These are phyloP conservation scores for Motacilla tschutschensis DNA, from an alignment of 2,113 vertebrate species.

Conservation along the genomic window DNA sequence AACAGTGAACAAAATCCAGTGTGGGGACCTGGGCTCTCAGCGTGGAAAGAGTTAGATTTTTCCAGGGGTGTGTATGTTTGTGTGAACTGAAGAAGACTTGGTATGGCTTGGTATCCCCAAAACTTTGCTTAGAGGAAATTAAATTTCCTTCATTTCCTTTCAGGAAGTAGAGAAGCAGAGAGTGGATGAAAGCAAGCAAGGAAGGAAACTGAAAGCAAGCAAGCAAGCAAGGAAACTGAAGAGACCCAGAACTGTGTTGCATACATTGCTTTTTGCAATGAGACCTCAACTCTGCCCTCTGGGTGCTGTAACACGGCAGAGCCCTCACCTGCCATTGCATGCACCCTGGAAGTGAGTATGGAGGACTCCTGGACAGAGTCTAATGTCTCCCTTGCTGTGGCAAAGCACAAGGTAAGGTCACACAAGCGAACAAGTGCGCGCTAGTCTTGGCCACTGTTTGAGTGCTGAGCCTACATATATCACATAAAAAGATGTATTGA, in stretches of 20 bases:
- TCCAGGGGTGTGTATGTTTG: rapidly evolving
- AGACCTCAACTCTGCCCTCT: background rate
- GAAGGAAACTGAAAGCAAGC: background rate
- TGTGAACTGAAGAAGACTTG: background rate
- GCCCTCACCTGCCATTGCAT: background rate
- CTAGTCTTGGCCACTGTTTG: background rate
- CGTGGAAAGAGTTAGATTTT: background rate
- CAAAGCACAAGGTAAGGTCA: background rate
- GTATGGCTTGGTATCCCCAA: background rate
- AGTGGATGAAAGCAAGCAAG: background rate
- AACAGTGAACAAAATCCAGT: background rate
- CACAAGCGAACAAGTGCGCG: background rate
- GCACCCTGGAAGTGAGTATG: rapidly evolving
- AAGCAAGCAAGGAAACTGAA: background rate
- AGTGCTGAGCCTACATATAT: background rate
- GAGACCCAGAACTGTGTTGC: background rate
- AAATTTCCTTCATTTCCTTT: background rate
- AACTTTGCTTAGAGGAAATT: background rate
- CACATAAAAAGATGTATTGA: background rate
- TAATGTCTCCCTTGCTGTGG: background rate
- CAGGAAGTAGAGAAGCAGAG: background rate
- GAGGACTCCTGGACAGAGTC: background rate
- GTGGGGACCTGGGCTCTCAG: background rate
- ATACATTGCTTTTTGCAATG: background rate
- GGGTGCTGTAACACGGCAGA: background rate